Evolutionary conservation across 2,113 vertebrate genomes (phyloP), one percentile per base, ranked within the genome.

Genomic region (Globicephala melas): DNA sequence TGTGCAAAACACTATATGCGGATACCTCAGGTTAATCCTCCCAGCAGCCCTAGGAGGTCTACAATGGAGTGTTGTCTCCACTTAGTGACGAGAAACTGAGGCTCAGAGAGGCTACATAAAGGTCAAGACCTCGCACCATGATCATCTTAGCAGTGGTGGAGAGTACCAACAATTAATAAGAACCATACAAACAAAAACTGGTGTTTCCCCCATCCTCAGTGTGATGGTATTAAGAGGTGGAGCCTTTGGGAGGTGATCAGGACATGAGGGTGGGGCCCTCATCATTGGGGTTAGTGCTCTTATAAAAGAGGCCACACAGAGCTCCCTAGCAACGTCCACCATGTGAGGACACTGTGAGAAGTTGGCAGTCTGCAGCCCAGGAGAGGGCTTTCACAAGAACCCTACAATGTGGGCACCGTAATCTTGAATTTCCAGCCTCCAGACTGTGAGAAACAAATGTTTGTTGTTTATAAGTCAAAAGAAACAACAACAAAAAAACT

Each of bases 111-210:
- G 50, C 28, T 2, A 26, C 0, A 0, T 3, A 9, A 50, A n/a
- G 28, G n/a, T 18, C 47, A 28, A 62, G 28, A 1, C 28, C 33
- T 53, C 50, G 20, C 10, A 3, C 58, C 33, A 3, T 9, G 6
- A 28, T 4, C 25, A 5, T n/a, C 28, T 20, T 2, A 23, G 26
- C 31, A 8, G 18, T 12, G 23, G 13, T 21, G 41, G 2, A 68
- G 58, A 44, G 44, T 4, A 1, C 20, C 1, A 3, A 1, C 1
- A 1, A 15, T 7, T 1, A 8, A 12, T 3, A 33, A 55, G 53
- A 65, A 33, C 21, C 8, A 0, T 3, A 6, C 14, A 17, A 44
- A 71, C 70, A 10, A 12, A 33, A 8, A 11, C 28, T 1, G 36
- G 31, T 12, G 18, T 38, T 88, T 12, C 58, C 28, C 74, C 47